phyloP scores from a whole-genome alignment of 2,113 vertebrate genomes.

The Rhipidura dahli region DNA sequence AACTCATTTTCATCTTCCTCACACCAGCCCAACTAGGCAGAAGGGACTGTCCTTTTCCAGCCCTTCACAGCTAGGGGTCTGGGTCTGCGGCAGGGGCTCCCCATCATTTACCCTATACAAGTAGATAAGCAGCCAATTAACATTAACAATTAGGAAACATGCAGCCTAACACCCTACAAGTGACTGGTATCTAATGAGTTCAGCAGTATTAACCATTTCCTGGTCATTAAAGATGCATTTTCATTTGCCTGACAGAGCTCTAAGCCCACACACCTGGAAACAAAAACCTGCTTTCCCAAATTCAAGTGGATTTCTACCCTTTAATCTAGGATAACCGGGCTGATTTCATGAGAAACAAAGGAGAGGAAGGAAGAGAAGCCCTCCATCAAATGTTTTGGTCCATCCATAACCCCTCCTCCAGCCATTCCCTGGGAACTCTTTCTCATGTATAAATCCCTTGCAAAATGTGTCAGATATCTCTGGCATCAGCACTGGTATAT shows the following conservation, averaged over 20 bases:
- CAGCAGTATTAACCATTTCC: not conserved
- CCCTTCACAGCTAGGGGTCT: not conserved
- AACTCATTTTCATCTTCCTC: not conserved
- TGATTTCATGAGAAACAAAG: not conserved
- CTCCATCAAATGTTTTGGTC: not conserved
- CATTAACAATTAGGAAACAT: not conserved
- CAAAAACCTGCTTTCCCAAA: not conserved
- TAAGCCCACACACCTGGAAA: rapidly evolving
- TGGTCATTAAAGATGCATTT: not conserved
- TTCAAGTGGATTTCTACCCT: not conserved
- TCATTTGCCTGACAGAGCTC: not conserved
- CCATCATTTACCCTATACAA: not conserved
- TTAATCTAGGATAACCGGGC: not conserved
- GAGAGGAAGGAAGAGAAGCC: not conserved
- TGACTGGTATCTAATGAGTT: not conserved
- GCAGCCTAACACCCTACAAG: not conserved
- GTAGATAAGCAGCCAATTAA: not conserved
- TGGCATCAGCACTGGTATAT: not conserved
- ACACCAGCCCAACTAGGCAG: not conserved
- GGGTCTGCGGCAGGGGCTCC: not conserved
- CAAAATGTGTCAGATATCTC: not conserved
- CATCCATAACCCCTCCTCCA: not conserved
- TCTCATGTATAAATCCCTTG: not conserved
- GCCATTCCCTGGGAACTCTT: not conserved
- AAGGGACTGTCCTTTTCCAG: not conserved